phyloP scores from a whole-genome alignment of 2,888 invertebrate genomes.

The Dicyrtoma fusca region DNA sequence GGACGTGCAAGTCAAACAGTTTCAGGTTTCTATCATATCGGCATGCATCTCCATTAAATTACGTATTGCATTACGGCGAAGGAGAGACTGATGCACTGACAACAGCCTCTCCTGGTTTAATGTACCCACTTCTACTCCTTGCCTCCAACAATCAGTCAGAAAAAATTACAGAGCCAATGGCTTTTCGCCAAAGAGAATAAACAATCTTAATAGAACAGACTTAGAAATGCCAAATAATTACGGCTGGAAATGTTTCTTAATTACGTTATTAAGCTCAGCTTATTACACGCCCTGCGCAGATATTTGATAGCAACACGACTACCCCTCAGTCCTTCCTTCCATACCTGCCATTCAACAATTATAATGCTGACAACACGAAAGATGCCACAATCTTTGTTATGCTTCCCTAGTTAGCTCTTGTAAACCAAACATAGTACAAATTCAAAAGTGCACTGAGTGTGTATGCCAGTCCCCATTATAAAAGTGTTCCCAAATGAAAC shows the following conservation, averaged over 20 bases:
- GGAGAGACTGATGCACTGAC: not conserved
- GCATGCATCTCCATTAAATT: constrained; percentile 21
- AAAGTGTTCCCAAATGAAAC: no score
- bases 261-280: constrained; percentile 24
- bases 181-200: constrained; percentile 15
- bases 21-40: constrained; percentile 3
- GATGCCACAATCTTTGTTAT: not conserved
- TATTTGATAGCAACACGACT: not conserved
- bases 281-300: constrained; percentile 7
- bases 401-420: not conserved
- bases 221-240: constrained; percentile 30
- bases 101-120: not conserved
- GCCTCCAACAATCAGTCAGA: constrained; percentile 23
- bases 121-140: not conserved
- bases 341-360: constrained; percentile 21
- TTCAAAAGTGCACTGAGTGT: not conserved
- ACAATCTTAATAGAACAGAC: constrained; percentile 8
- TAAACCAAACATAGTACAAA: not conserved
- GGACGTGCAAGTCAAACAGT: not conserved
- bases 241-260: constrained; percentile 25
- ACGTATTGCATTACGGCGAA: not conserved
- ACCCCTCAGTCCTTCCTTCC: not conserved
- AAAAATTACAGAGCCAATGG: constrained; percentile 21
- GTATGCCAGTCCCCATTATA: not conserved
- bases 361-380: not conserved